Evolutionary conservation across 1,140 invertebrate genomes (phyloP).

Genomic region (Eupristina koningsbergeri): DNA sequence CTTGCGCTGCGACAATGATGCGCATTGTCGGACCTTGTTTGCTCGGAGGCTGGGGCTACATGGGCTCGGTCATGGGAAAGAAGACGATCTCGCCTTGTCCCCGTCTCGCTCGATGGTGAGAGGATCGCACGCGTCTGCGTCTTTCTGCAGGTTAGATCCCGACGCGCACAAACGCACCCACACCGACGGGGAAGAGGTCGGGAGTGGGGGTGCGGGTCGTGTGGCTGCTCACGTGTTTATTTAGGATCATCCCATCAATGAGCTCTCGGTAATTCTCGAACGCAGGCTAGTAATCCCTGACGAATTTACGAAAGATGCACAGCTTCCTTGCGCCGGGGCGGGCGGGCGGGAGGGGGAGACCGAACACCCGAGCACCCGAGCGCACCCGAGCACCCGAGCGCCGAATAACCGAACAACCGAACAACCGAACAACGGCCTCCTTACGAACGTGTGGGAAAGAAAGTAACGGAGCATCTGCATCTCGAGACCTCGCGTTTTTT

Average conservation of each 20-base stretch:
- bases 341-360: neutral
- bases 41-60: conserved; percentile 52
- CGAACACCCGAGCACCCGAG: no score
- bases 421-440: conserved; percentile 6
- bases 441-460: conserved; percentile 47
- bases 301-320: conserved; percentile 38
- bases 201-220: conserved; percentile 61
- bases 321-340: neutral
- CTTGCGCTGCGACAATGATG: conserved; percentile 53
- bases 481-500: conserved; percentile 35
- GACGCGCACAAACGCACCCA: conserved; percentile 1
- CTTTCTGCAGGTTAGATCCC: neutral
- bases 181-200: neutral
- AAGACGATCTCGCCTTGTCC: neutral
- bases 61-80: conserved; percentile 41
- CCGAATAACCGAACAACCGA: no score
- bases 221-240: conserved; percentile 64
- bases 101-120: neutral
- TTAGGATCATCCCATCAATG: conserved; percentile 63
- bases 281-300: conserved; percentile 46
- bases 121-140: neutral
- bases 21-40: conserved; percentile 59
- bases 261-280: conserved; percentile 53
- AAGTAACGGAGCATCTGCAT: conserved; percentile 51
- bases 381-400: no score